Conservation (phyloP, 2,888 invertebrate species). For the Theodoxus fluviatilis region DNA sequence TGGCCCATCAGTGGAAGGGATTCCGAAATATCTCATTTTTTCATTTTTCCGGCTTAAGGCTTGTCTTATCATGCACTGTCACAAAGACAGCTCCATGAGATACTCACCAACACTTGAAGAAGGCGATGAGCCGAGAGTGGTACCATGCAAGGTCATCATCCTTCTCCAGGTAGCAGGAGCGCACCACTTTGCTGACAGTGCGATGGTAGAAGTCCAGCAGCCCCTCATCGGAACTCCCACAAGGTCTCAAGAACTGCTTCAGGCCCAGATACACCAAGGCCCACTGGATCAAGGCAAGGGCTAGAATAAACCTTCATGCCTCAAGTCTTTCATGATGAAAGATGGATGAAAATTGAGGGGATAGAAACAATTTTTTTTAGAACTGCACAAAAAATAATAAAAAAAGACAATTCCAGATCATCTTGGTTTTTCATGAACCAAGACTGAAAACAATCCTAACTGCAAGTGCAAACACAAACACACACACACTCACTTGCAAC, state of each 20-base stretch:
- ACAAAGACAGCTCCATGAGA: not conserved
- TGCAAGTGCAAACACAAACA: too few species aligned
- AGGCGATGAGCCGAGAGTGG: constrained; percentile 37
- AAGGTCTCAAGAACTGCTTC: constrained; percentile 40
- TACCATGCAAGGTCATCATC: constrained; percentile 27
- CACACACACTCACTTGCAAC: too few species aligned
- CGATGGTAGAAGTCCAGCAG: constrained; percentile 44
- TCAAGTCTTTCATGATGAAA: not conserved
- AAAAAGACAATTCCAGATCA: too few species aligned
- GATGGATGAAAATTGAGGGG: too few species aligned
- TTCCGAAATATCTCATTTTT: not conserved
- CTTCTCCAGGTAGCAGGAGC: constrained; percentile 35
- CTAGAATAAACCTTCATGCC: too few species aligned
- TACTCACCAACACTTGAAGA: constrained; percentile 37
- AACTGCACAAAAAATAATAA: too few species aligned
- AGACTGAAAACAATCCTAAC: too few species aligned
- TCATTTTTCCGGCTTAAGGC: not conserved
- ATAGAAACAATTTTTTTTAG: too few species aligned
- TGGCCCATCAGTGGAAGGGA: too few species aligned
- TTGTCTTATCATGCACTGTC: not conserved
- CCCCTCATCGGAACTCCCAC: constrained; percentile 40
- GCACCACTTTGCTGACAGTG: constrained; percentile 41
- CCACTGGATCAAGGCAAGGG: constrained; percentile 37
- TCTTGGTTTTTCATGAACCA: too few species aligned
- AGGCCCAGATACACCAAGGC: constrained; percentile 42